Conservation (phyloP, 2,113 vertebrate species). For the Phylloscopus trochiloides region DNA sequence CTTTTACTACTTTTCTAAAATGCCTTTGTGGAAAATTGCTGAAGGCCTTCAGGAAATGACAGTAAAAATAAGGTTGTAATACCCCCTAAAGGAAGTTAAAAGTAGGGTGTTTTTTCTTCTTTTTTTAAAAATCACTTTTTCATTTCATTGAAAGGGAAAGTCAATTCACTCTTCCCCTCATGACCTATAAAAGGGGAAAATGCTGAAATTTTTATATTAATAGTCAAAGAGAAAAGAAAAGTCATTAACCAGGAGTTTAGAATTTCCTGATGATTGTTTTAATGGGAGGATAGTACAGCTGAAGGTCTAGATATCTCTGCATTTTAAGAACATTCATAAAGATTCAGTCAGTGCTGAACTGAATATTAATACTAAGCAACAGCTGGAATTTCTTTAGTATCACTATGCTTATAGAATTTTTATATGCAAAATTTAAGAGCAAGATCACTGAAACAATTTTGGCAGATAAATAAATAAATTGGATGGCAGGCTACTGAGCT, state of each 20-base stretch:
- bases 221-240: neutral
- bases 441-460: neutral
- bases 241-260: neutral
- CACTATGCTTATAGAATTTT: neutral
- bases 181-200: neutral
- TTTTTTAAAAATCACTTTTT: neutral
- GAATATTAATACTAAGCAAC: neutral
- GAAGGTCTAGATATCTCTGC: neutral
- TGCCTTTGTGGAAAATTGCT: neutral
- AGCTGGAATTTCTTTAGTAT: neutral
- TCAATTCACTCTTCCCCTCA: neutral
- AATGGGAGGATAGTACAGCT: neutral
- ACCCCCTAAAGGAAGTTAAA: neutral
- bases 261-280: neutral
- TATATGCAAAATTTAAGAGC: neutral
- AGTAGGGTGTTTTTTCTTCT: accelerated
- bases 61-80: neutral
- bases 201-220: neutral
- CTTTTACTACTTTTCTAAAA: neutral
- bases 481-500: neutral
- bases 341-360: neutral
- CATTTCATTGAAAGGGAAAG: neutral
- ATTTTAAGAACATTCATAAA: neutral
- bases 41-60: neutral
- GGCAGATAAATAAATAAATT: neutral